Percentiles rank a stretch among this genome's conserved stretches.
phyloP scores from a whole-genome alignment of 2,797 vertebrate species.

The Myotis myotis region DNA sequence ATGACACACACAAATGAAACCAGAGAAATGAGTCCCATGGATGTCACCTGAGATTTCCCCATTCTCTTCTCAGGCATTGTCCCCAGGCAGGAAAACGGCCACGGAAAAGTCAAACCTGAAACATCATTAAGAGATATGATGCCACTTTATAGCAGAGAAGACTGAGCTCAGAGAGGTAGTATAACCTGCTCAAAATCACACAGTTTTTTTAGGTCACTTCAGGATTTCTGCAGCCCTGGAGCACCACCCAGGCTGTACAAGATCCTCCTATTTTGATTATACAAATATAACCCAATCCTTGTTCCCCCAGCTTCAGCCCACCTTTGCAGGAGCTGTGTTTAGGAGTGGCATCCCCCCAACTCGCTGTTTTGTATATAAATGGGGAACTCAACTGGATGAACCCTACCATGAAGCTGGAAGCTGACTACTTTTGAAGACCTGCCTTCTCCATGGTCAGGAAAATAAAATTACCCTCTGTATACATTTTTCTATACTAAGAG shows the following conservation, averaged over 20 bases:
- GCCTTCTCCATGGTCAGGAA: background rate
- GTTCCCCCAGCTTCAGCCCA: background rate
- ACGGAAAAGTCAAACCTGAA: background rate
- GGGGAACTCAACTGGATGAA: slow-evolving; percentile 55
- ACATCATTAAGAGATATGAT: background rate
- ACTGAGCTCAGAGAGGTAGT: background rate
- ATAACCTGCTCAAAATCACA: background rate
- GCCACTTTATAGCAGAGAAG: background rate
- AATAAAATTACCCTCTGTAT: background rate
- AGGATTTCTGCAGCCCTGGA: background rate
- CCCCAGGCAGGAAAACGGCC: background rate
- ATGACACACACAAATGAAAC: background rate
- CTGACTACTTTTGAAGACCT: background rate
- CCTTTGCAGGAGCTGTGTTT: background rate
- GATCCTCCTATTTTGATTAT: background rate
- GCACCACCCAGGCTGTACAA: background rate
- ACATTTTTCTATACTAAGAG: background rate
- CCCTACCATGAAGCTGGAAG: background rate
- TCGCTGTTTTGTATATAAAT: background rate
- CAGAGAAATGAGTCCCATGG: background rate
- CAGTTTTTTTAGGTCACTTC: background rate
- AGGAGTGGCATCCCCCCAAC: background rate
- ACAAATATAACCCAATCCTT: background rate
- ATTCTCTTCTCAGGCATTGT: background rate
- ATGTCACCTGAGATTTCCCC: background rate